phyloP scores from a whole-genome alignment of 2,888 invertebrate species.

The Drosophila leonis region DNA sequence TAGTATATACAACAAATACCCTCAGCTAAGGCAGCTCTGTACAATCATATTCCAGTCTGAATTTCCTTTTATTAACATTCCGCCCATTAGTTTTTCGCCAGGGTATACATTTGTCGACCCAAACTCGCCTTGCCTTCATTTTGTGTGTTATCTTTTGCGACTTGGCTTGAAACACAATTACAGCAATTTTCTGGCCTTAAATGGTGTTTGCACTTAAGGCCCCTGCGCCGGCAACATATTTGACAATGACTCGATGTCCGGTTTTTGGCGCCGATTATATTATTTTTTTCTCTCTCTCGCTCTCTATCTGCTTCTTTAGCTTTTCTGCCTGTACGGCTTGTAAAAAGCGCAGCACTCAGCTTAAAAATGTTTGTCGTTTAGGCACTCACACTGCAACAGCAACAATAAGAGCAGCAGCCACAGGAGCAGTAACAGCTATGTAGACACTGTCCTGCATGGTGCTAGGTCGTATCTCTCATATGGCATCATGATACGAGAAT shows the following conservation, averaged over 20 bases:
- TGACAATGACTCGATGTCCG: slow-evolving; percentile 68
- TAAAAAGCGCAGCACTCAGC: slow-evolving; percentile 66
- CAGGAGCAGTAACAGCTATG: slow-evolving; percentile 18
- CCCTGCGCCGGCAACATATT: slow-evolving; percentile 44
- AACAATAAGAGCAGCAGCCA: neutral
- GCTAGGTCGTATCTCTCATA: slow-evolving; percentile 40
- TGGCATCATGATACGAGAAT: slow-evolving; percentile 45
- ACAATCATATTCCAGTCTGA: too few species aligned
- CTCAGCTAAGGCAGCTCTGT: neutral
- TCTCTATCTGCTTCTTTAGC: neutral
- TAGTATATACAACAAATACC: neutral
- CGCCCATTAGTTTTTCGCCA: neutral
- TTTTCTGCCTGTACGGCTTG: slow-evolving; percentile 2
- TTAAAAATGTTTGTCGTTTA: slow-evolving; percentile 70
- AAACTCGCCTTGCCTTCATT: neutral
- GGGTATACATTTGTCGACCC: slow-evolving; percentile 5
- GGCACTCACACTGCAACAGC: slow-evolving; percentile 46
- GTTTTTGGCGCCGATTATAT: slow-evolving; percentile 51
- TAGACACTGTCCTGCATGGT: slow-evolving; percentile 42
- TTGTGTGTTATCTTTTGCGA: slow-evolving; percentile 9
- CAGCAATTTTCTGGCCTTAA: slow-evolving; percentile 50
- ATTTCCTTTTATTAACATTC: neutral
- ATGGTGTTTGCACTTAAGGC: slow-evolving; percentile 64
- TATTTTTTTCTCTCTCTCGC: neutral
- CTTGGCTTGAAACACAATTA: slow-evolving; percentile 36